Base-by-base conservation (phyloP, 2,113 vertebrate species). In the Dicentrarchus labrax region DNA sequence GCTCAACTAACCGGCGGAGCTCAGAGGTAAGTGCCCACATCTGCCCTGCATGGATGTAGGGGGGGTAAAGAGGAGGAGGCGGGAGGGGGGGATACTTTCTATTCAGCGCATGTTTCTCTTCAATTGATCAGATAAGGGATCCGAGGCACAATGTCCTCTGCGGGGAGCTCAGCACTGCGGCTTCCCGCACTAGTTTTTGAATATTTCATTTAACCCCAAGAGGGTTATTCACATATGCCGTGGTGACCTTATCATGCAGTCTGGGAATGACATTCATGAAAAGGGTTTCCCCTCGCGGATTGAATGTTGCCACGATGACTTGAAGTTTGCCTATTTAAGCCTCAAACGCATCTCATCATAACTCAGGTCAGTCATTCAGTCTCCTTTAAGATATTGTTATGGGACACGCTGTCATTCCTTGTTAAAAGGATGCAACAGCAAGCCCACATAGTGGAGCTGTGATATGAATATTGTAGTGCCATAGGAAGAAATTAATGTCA, bases 161-260 rank as follows among this genome's bases (percentile, higher is more conserved):
- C 85, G 45, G 85, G 78, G 83, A 74, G 54, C 78, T 83, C 76
- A 53, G 86, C 90, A 92, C 66, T 94, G 93, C 90, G 81, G 90
- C 74, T 86, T 84, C 78, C 9, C 59, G 39, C 83, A 88, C 66
- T 85, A 86, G 72, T 80, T 92, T 88, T 76, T 69, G 15, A 77
- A 75, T 83, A 66, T 86, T 86, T 82, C 19, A 85, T 80, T 76
- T 8, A 60, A 68, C n/a, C 24, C 48, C 51, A 30, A 50, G 39
- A 78, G 62, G 53, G 22, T 45, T 15, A 45, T 59, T 79, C 60
- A 60, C 15, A 81, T 53, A 2, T n/a, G 47, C 45, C 45, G 59
- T 22, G 67, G 24, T 84, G 83, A 89, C 78, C 76, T 88, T 80
- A 83, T 67, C 70, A 45, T 11, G 68, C 77, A 78, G 84, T 22